A percentile compares a stretch with the other conserved stretches of the same genome.
Evolutionary conservation across 1,140 invertebrate species (phyloP).

Genomic region (Triops cancriformis): DNA sequence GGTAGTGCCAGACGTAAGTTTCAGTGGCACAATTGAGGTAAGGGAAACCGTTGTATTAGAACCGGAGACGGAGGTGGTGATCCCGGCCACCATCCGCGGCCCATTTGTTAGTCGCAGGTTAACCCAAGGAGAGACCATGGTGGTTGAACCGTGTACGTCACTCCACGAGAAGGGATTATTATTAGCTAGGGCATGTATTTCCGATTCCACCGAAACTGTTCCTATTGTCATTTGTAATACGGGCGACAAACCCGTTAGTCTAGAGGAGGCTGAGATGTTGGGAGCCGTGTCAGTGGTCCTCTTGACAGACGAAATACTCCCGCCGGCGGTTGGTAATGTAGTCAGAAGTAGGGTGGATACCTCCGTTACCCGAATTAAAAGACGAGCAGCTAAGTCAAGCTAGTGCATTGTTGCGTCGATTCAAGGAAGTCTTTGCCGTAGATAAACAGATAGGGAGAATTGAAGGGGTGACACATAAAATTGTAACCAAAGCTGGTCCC

Average conservation of each 20-base stretch:
- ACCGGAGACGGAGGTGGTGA: too few relatives aligned
- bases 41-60: too few relatives aligned
- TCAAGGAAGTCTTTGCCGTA: too few relatives aligned
- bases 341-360: not conserved
- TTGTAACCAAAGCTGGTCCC: too few relatives aligned
- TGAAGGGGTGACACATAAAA: too few relatives aligned
- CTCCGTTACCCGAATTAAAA: not conserved
- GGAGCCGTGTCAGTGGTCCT: not conserved
- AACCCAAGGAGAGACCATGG: not conserved
- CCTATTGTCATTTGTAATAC: not conserved
- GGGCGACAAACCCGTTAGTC: not conserved
- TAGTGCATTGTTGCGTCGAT: not conserved
- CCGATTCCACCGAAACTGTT: not conserved
- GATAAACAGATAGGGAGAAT: too few relatives aligned
- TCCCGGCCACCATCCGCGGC: too few relatives aligned
- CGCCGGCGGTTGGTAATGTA: not conserved
- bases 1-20: not conserved
- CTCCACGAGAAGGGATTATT: not conserved
- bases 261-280: not conserved
- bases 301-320: too few relatives aligned
- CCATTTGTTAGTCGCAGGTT: too few relatives aligned
- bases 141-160: not conserved
- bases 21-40: not conserved
- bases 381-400: not conserved
- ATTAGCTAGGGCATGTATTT: not conserved